Evolutionary conservation across 1,140 invertebrate genomes (phyloP), one percentile per base, ranked within the genome.

Genomic region (Drosophila carrolli): DNA sequence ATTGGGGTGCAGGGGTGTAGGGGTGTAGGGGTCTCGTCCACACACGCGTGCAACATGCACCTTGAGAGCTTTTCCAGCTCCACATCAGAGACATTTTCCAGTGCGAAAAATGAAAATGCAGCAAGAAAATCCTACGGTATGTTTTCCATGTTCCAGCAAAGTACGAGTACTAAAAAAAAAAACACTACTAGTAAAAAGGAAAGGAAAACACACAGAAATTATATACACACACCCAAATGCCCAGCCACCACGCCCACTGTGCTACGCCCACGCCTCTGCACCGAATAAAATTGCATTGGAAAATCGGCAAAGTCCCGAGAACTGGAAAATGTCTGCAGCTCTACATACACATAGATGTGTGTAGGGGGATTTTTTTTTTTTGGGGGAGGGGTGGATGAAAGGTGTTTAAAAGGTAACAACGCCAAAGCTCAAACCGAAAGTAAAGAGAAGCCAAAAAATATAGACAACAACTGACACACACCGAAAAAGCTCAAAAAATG

Each of bases 31-130:
- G 10, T 32, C 10, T 10, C 19, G 32, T 48, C 32, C 65, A 67
- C 63, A 71, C 55, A 81, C 78, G 78, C 79, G 63, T 83, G 82
- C 82, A 88, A 79, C 75, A 86, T 85, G 82, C 82, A 85, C 81
- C 82, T 80, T 80, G 57, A 77, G 65, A 57, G 65, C 56, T 14
- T 53, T 38, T 41, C 60, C 60, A 65, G 61, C 61, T 44, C 61
- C 50, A 46, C 75, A 48, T 48, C 73, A 75, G 56, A 75, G 58
- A 72, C 62, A 85, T 70, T 78, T 88, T 86, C 83, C 82, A 86
- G 78, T 32, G 57, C 27, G 23, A 51, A 59, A 46, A 59, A 48
- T 48, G 29, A 51, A 51, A 51, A 35, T 79, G 78, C 77, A 76
- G 63, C 51, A 78, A 77, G 67, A 41, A 66, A 48, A 41, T 50